Percentiles rank a stretch among this genome's conserved stretches.
phyloP scores from a whole-genome alignment of 1,140 invertebrate species.

The Bombyx mandarina region DNA sequence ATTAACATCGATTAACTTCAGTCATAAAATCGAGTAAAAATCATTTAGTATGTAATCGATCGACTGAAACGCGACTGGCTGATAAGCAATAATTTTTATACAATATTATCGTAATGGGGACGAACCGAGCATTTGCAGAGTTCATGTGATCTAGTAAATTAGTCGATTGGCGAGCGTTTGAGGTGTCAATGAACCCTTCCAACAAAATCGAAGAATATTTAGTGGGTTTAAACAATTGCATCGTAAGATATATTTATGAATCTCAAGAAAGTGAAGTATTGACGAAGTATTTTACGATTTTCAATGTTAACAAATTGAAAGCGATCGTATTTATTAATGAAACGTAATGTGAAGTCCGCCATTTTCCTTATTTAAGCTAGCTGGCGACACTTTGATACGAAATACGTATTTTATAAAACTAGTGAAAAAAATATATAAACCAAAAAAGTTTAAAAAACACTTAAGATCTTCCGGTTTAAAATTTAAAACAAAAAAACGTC shows the following conservation, averaged over 20 bases:
- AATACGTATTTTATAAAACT: slow-evolving; percentile 66
- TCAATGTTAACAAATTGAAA: slow-evolving; percentile 57
- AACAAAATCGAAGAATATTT: slow-evolving; percentile 46
- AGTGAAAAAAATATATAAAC: slow-evolving; percentile 32
- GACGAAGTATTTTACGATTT: slow-evolving; percentile 67
- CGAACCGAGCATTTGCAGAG: slow-evolving; percentile 40
- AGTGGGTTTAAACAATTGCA: slow-evolving; percentile 44
- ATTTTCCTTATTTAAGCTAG: slow-evolving; percentile 54
- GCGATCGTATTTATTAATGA: slow-evolving; percentile 66
- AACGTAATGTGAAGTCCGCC: slow-evolving; percentile 52
- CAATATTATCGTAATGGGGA: slow-evolving; percentile 35
- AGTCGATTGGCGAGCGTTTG: slow-evolving; percentile 1
- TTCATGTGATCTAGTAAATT: slow-evolving; percentile 11
- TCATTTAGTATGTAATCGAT: background rate
- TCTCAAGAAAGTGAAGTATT: slow-evolving; percentile 56
- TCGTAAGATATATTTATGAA: slow-evolving; percentile 64
- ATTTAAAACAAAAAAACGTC: slow-evolving; percentile 21
- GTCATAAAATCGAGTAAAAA: too few species aligned
- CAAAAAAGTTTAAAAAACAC: slow-evolving; percentile 43
- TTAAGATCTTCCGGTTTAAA: slow-evolving; percentile 59
- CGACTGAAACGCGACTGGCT: background rate
- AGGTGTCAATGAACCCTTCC: slow-evolving; percentile 31
- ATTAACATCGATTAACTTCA: too few species aligned
- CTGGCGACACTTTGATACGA: slow-evolving; percentile 65
- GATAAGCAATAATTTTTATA: slow-evolving; percentile 10